Percentiles rank a stretch among this genome's conserved stretches.
Conservation (phyloP, 1,140 invertebrate genomes). For the Conus ventricosus region DNA sequence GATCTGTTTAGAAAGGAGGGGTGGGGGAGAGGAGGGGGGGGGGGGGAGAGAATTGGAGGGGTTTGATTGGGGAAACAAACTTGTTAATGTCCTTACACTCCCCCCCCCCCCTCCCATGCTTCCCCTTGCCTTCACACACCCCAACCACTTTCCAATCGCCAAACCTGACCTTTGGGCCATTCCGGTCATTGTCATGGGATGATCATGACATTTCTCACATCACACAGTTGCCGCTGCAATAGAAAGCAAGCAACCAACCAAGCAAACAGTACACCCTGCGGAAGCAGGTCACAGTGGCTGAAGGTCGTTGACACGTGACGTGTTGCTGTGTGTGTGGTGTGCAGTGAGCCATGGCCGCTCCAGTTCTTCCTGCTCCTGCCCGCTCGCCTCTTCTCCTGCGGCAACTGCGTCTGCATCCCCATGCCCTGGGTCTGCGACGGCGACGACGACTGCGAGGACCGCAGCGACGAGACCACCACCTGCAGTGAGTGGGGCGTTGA, state of each 20-base stretch:
- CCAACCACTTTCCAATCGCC: not conserved
- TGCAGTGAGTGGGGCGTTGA: not conserved
- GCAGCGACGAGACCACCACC: constrained; percentile 75
- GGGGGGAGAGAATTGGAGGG: too few species aligned
- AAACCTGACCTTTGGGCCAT: not conserved
- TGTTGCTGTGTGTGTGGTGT: not conserved
- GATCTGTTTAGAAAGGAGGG: not conserved
- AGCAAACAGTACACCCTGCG: too few species aligned
- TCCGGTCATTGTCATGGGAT: not conserved
- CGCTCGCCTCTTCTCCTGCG: constrained; percentile 53
- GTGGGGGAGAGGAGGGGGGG: too few species aligned
- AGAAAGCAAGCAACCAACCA: too few species aligned
- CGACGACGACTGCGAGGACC: constrained; percentile 77
- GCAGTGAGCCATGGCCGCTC: constrained; percentile 26
- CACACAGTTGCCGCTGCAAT: too few species aligned
- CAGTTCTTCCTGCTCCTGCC: constrained; percentile 43
- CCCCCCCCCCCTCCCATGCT: not conserved
- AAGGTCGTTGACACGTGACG: not conserved
- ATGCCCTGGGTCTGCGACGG: constrained; percentile 77
- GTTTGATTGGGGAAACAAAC: too few species aligned
- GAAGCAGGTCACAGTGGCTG: not conserved
- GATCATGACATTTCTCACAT: not conserved
- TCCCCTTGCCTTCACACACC: not conserved
- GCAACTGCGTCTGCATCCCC: constrained; percentile 74
- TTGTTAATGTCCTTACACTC: not conserved